Conservation (phyloP, 2,113 vertebrate genomes). For the Callipepla californica region DNA sequence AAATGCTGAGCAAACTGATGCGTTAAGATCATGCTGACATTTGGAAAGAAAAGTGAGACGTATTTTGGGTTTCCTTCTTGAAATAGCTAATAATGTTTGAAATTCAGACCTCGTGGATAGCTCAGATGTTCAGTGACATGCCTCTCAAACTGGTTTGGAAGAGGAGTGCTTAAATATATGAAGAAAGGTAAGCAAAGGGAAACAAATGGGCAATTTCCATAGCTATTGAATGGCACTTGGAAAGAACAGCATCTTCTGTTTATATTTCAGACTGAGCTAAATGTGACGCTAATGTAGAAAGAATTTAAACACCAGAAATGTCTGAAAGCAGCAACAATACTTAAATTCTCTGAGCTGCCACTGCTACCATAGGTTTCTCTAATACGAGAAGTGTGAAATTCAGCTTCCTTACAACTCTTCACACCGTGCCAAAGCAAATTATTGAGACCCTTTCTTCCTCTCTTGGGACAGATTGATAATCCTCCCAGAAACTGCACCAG, state of each 20-base stretch:
- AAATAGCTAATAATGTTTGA: constrained; percentile 24
- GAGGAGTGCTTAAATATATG: not conserved
- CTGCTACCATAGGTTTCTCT: not conserved
- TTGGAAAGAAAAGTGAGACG: not conserved
- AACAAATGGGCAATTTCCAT: constrained; percentile 6
- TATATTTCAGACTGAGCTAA: not conserved
- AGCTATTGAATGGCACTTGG: not conserved
- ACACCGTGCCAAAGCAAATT: constrained; percentile 18
- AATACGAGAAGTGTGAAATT: not conserved
- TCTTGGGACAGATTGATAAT: not conserved
- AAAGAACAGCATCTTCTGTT: not conserved
- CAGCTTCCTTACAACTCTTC: constrained; percentile 17
- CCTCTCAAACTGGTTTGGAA: not conserved
- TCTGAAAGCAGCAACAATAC: not conserved
- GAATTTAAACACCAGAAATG: constrained; percentile 10
- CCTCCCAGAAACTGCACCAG: constrained; percentile 21
- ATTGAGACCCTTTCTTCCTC: not conserved
- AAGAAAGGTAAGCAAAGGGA: constrained; percentile 3
- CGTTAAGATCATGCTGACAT: not conserved
- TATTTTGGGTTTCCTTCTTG: not conserved
- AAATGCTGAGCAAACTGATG: not conserved
- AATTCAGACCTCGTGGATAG: not conserved
- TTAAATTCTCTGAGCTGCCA: not conserved
- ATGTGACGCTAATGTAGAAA: not conserved
- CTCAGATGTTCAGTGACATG: not conserved